Evolutionary conservation across 2,888 invertebrate species (phyloP).

Genomic region (Tupiocoris notatus): DNA sequence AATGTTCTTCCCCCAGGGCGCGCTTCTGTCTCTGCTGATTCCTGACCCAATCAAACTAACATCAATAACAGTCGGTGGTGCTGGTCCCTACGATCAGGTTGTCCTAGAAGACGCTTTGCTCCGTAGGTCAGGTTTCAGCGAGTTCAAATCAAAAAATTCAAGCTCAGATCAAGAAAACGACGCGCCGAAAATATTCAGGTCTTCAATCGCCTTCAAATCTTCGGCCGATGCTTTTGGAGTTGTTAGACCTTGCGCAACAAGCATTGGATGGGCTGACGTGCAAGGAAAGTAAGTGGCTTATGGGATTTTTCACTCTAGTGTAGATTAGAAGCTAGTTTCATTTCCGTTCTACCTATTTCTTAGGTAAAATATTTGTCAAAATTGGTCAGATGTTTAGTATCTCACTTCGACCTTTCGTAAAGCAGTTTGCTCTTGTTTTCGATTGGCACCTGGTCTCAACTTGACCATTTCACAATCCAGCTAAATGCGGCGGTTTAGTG

Average conservation of each 20-base stretch:
- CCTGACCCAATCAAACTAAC: slow-evolving; percentile 66
- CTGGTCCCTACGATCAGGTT: slow-evolving; percentile 62
- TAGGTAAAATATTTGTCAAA: background rate
- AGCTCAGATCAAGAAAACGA: background rate
- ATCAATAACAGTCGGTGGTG: slow-evolving; percentile 69
- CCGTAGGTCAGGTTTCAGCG: slow-evolving; percentile 51
- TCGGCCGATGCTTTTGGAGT: background rate
- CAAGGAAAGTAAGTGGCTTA: slow-evolving; percentile 54
- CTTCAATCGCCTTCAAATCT: slow-evolving; percentile 8
- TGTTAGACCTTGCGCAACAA: slow-evolving; percentile 59
- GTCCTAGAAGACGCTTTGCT: slow-evolving; percentile 61
- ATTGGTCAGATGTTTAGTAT: background rate
- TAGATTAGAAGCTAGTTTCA: background rate
- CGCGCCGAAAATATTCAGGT: slow-evolving; percentile 48
- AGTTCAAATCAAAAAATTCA: background rate
- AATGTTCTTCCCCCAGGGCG: slow-evolving; percentile 61
- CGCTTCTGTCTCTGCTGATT: slow-evolving; percentile 69
- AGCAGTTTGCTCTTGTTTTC: too few relatives aligned
- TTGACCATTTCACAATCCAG: too few relatives aligned
- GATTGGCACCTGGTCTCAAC: too few relatives aligned
- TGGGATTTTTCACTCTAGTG: too few relatives aligned
- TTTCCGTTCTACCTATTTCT: background rate
- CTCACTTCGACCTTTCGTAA: too few relatives aligned
- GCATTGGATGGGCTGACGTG: slow-evolving; percentile 63
- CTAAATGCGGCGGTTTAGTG: too few relatives aligned